phyloP scores from a whole-genome alignment of 2,797 vertebrate genomes.

The Gastrophryne carolinensis region DNA sequence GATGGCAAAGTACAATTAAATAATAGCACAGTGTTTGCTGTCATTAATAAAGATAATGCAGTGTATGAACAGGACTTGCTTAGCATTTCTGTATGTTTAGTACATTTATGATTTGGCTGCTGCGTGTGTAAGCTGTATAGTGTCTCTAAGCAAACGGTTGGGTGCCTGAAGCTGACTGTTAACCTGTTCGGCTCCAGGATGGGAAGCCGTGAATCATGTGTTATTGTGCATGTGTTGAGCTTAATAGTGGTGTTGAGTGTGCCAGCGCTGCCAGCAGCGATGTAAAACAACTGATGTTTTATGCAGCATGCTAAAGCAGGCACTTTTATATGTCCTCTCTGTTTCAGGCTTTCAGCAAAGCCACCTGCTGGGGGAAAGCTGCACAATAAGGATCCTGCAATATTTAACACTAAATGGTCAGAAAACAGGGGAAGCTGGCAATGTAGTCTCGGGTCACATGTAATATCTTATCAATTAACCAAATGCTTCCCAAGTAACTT shows the following conservation, averaged over 20 bases:
- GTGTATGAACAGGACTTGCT: slow-evolving; percentile 48
- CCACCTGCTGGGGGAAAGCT: slow-evolving; percentile 33
- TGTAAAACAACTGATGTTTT: slow-evolving; percentile 34
- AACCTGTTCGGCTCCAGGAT: neutral
- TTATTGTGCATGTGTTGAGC: slow-evolving; percentile 1
- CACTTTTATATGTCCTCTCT: slow-evolving; percentile 34
- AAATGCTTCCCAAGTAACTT: slow-evolving; percentile 66
- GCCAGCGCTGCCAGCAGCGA: slow-evolving; percentile 24
- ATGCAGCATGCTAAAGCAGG: slow-evolving; percentile 31
- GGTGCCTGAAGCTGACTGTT: neutral
- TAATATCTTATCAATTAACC: slow-evolving; percentile 38
- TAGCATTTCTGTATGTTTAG: slow-evolving; percentile 29
- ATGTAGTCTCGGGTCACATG: slow-evolving; percentile 9
- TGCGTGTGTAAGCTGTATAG: neutral
- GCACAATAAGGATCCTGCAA: slow-evolving; percentile 19
- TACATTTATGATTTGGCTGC: slow-evolving; percentile 26
- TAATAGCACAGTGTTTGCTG: slow-evolving; percentile 25
- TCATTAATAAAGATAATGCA: slow-evolving; percentile 29
- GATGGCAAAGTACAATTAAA: slow-evolving; percentile 49
- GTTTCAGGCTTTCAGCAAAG: slow-evolving; percentile 18
- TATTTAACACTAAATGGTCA: slow-evolving; percentile 35
- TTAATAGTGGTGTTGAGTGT: slow-evolving; percentile 5
- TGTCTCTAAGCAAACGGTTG: slow-evolving; percentile 3
- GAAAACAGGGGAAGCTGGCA: slow-evolving; percentile 21
- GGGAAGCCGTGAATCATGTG: neutral